Base-by-base conservation (phyloP, 2,888 invertebrate species). In the Lutraria lutraria region DNA sequence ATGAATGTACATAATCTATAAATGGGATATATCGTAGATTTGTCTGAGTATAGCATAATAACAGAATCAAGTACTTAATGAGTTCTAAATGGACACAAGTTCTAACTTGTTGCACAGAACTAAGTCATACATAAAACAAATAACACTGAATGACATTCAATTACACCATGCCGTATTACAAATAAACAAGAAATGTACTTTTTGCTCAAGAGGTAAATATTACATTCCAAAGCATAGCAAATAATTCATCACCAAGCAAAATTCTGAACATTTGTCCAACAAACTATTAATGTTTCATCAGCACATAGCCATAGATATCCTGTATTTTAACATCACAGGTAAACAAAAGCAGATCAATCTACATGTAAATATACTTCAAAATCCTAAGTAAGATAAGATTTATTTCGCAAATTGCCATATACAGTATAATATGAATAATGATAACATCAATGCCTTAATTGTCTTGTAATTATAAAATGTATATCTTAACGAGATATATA, bases 321-420 rank as follows among this genome's bases (percentile, higher is more conserved):
- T 68, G 25, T 4, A 68, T 68, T 60, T 68, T 68, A 68, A 68
- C 63, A 68, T 68, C 25, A 25, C 25, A 25, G 63, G 63, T 25
- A 25, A n/a, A 68, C 25, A 68, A 25, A 25, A 25, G 63, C 63
- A 68, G 63, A 68, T 25, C 63, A 8, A 43, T 43, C 43, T 43
- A 43, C 43, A 60, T 13, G 25, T 12, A 60, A 68, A 68, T 68
- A 25, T 3, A 12, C n/a, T 21, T 68, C 25, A 68, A 68, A 68
- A 68, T 68, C 25, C n/a, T n/a, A 68, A 68, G 63, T 25, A 68
- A 68, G 25, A 68, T 68, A 25, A n/a, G 63, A 68, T 68, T 68
- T 68, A 68, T 25, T 68, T 25, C 25, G 63, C 63, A 68, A 21
- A 68, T 25, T 68, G 63, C 63, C 63, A 68, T 13, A 43, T 8